Conservation (phyloP, 2,888 invertebrate species). For the Adelognathus sp. region DNA sequence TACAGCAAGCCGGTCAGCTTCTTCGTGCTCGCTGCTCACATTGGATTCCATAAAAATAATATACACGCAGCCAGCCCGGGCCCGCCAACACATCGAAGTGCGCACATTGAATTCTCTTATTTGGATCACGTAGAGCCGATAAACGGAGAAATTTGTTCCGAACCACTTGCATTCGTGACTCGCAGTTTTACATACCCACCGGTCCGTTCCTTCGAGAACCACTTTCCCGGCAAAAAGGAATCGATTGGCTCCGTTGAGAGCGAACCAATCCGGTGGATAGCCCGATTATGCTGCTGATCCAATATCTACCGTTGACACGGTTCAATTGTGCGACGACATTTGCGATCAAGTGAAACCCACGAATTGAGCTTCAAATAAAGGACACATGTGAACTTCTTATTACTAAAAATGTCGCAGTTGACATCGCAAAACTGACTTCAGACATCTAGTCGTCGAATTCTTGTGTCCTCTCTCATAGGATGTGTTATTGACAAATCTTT, state of each 20-base stretch:
- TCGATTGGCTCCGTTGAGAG: neutral
- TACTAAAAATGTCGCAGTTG: neutral
- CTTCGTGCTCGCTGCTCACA: neutral
- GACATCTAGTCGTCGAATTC: neutral
- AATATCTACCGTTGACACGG: neutral
- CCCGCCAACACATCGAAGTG: neutral
- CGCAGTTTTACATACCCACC: neutral
- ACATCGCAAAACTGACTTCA: neutral
- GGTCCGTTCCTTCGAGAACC: neutral
- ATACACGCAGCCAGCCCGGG: neutral
- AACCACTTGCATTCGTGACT: neutral
- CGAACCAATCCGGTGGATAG: neutral
- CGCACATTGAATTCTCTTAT: conserved; percentile 43
- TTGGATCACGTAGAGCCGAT: conserved; percentile 41
- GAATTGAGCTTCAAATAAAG: neutral
- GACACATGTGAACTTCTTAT: neutral
- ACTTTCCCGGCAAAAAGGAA: neutral
- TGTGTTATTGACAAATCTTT: neutral
- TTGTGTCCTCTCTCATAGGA: neutral
- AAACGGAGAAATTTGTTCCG: conserved; percentile 26
- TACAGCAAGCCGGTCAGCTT: conserved; percentile 24
- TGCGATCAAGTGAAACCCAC: neutral
- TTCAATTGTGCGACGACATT: neutral
- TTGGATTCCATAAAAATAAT: neutral
- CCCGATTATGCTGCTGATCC: neutral